These are phyloP conservation scores for Rostratula benghalensis DNA, from an alignment of 2,113 vertebrate genomes.

Conservation along the genomic window DNA sequence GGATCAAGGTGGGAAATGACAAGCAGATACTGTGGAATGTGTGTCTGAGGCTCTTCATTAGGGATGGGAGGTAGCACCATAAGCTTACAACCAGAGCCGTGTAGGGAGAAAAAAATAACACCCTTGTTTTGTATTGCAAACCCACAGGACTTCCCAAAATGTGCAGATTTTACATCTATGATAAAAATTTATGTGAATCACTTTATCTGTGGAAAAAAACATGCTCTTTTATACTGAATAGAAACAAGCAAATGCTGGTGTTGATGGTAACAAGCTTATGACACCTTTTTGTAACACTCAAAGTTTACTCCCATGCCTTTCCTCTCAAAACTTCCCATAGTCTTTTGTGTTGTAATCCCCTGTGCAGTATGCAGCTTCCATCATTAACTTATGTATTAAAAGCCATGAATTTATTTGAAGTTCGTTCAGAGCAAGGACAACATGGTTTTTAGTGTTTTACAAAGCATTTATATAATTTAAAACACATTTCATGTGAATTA, in stretches of 20 bases:
- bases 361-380: background rate
- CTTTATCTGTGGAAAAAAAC: background rate
- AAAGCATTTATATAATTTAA: background rate
- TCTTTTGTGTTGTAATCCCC: background rate
- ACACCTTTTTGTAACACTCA: background rate
- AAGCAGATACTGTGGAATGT: background rate
- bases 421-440: background rate
- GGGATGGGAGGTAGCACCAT: background rate
- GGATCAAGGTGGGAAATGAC: background rate
- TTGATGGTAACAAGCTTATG: background rate
- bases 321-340: background rate
- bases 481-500: background rate
- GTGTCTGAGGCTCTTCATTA: background rate
- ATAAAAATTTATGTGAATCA: background rate
- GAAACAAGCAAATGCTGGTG: background rate
- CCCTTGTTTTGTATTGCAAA: background rate
- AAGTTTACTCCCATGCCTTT: background rate
- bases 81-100: fast-evolving
- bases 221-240: background rate
- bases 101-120: background rate
- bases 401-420: background rate
- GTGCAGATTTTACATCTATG: background rate
- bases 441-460: background rate
- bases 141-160: background rate
- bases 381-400: background rate